Conservation (phyloP, 2,888 invertebrate species). For the Phlogophora meticulosa region DNA sequence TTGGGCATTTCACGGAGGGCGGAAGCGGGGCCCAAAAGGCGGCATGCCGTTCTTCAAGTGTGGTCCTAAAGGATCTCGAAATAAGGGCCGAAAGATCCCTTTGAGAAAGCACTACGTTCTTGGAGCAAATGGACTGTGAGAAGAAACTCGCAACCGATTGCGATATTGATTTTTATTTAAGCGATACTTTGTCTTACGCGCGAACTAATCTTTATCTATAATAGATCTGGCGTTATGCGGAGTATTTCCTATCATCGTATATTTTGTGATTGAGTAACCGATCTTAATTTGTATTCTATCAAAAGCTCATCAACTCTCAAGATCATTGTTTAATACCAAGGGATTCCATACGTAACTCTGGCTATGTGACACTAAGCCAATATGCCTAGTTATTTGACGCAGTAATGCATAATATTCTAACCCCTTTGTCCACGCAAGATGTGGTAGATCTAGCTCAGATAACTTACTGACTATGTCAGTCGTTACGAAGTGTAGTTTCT, state of each 20-base stretch:
- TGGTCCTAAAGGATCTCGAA: conserved; percentile 89
- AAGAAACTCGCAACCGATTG: conserved; percentile 86
- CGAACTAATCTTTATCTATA: conserved; percentile 75
- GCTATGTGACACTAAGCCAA: neutral
- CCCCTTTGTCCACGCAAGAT: conserved; percentile 51
- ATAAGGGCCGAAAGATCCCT: conserved; percentile 87
- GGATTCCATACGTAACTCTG: conserved; percentile 18
- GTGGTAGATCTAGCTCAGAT: conserved; percentile 53
- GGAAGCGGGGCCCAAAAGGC: conserved; percentile 88
- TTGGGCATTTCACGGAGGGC: conserved; percentile 89
- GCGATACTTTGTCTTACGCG: conserved; percentile 72
- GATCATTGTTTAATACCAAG: conserved; percentile 13
- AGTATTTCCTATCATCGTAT: conserved; percentile 11
- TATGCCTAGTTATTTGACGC: conserved; percentile 16
- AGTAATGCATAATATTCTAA: conserved; percentile 21
- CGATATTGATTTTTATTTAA: conserved; percentile 90
- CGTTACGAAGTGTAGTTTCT: conserved; percentile 4
- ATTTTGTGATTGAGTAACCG: conserved; percentile 11
- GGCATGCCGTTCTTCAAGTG: conserved; percentile 86
- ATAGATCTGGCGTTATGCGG: conserved; percentile 54
- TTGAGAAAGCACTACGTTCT: conserved; percentile 87
- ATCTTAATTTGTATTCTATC: conserved; percentile 4
- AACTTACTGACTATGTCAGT: conserved; percentile 12
- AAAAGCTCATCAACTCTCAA: neutral
- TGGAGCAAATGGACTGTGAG: conserved; percentile 90